Evolutionary conservation across 2,888 invertebrate species (phyloP).

Genomic region (Hypercompe scribonia): DNA sequence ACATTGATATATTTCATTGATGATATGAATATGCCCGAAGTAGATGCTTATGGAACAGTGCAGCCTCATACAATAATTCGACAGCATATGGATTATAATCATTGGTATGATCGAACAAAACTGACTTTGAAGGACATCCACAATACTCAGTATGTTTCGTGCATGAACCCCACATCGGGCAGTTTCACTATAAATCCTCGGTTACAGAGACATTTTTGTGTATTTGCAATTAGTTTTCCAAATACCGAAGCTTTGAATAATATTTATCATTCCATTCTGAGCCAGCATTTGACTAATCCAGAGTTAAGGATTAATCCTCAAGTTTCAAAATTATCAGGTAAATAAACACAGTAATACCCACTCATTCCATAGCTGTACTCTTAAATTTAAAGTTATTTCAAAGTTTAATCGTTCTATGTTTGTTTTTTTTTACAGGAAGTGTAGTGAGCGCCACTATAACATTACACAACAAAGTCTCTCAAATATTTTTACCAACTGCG

Average conservation of each 20-base stretch:
- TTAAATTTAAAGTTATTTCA: neutral
- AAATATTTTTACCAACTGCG: slow-evolving; percentile 97
- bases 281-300: slow-evolving; percentile 93
- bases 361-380: neutral
- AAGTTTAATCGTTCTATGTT: neutral
- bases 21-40: slow-evolving; percentile 99
- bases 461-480: slow-evolving; percentile 94
- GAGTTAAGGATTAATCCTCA: slow-evolving; percentile 92
- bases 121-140: slow-evolving; percentile 97
- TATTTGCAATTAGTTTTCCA: slow-evolving; percentile 94
- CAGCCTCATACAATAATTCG: slow-evolving; percentile 98
- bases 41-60: slow-evolving; percentile 95
- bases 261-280: slow-evolving; percentile 95
- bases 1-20: slow-evolving; percentile 98
- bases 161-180: slow-evolving; percentile 99
- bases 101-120: slow-evolving; percentile 96
- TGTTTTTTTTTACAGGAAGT: slow-evolving; percentile 73
- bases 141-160: slow-evolving; percentile 98
- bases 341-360: slow-evolving; percentile 34
- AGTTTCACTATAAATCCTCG: slow-evolving; percentile 98
- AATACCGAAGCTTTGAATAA: slow-evolving; percentile 93
- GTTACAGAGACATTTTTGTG: slow-evolving; percentile 95
- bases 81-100: slow-evolving; percentile 97
- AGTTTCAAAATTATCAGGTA: slow-evolving; percentile 89
- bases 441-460: slow-evolving; percentile 94